Base-by-base conservation (phyloP, 2,113 vertebrate species). In the Copsychus sechellarum region DNA sequence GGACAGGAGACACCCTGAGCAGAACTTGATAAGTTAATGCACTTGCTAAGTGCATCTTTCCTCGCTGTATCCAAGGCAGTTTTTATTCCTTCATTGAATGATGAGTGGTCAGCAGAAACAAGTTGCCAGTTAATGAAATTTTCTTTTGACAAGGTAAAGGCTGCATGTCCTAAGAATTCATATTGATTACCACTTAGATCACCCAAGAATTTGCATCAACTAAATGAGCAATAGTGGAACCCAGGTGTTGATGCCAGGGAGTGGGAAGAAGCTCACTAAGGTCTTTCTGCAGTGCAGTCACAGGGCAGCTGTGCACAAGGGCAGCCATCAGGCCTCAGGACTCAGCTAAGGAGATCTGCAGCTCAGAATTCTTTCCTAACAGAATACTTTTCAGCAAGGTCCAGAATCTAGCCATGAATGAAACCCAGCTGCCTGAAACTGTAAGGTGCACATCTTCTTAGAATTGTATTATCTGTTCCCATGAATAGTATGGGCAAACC, bases 11-110 rank as follows among this genome's bases (percentile, higher is more conserved):
- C 38, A 94, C 76, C 38, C 58, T 58, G 60, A 80, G 54, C 23
- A 88, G 86, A 94, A 70, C 62, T 43, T 85, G 14, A 8, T 53
- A 82, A 78, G 20, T 78, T 89, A 71, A 82, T 91, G 92, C 73
- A 81, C 50, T 78, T 77, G 71, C 86, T n/a, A 54, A 90, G 69
- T 40, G 42, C 89, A 65, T 64, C 45, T 64, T 84, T 79, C 29
- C 29, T 78, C 3, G 0, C 16, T 51, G 3, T 61, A 58, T 66
- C 4, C 8, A 83, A 69, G 17, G 5, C 3, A 14, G 0, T 2
- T 38, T 88, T 66, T 70, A 69, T 86, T 94, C 31, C 34, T 47
- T 73, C 64, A 83, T 36, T 94, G 82, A 86, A 88, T 47, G 26
- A 38, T 72, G 77, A 79, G 29, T 2, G 4, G 53, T 51, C 54